Conservation (phyloP, 2,888 invertebrate genomes). For the Chirona hameri region DNA sequence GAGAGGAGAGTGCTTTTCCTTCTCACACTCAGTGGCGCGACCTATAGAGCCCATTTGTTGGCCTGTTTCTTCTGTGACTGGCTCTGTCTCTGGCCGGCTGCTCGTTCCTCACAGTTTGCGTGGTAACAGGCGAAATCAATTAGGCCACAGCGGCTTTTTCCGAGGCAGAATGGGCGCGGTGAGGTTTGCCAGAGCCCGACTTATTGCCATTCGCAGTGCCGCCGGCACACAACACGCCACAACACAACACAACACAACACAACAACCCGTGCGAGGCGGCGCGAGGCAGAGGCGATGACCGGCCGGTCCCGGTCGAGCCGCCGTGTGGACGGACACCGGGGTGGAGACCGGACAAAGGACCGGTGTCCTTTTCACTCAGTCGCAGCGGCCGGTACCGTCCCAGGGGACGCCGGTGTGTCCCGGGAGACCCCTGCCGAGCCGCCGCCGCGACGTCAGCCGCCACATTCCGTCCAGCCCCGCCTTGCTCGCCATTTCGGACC, state of each 20-base stretch:
- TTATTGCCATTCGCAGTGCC: neutral
- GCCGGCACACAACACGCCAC: neutral
- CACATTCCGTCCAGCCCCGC: neutral
- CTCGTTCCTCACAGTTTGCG: neutral
- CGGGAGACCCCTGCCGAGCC: neutral
- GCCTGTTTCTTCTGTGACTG: neutral
- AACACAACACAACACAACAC: neutral
- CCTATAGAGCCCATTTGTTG: neutral
- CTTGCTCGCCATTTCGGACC: neutral
- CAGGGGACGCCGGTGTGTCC: too few relatives aligned
- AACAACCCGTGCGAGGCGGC: neutral
- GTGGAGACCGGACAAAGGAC: neutral
- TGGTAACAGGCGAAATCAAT: conserved; percentile 1
- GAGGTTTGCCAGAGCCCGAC: neutral
- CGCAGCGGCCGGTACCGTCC: neutral
- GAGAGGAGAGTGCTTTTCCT: neutral
- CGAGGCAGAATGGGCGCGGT: neutral
- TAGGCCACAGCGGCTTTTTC: neutral
- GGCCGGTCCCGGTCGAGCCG: too few relatives aligned
- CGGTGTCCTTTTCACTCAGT: neutral
- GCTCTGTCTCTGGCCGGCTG: neutral
- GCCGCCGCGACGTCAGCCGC: neutral
- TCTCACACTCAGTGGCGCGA: neutral
- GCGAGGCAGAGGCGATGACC: neutral
- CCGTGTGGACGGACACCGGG: neutral